These are phyloP conservation scores for Sinella curviseta DNA, from an alignment of 1,140 invertebrate species.

Conservation along the genomic window DNA sequence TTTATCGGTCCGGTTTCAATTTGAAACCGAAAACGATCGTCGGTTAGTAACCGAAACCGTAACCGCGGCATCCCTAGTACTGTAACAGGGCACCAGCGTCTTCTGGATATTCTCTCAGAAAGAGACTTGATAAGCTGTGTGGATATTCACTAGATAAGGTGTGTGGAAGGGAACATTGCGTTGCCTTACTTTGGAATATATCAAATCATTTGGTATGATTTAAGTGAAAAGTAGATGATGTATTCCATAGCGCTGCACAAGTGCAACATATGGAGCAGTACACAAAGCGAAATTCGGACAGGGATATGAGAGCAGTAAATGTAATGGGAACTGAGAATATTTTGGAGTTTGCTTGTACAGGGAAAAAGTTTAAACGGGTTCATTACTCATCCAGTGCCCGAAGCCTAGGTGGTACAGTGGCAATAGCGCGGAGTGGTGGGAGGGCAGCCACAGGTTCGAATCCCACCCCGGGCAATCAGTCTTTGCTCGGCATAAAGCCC, in stretches of 20 bases:
- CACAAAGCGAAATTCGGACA: not conserved
- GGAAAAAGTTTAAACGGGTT: not conserved
- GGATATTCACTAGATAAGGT: not conserved
- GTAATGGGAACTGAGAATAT: not conserved
- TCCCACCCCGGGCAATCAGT: no score
- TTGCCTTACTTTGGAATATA: not conserved
- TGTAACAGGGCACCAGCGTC: not conserved
- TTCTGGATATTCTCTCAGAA: not conserved
- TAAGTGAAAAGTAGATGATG: not conserved
- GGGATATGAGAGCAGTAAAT: constrained; percentile 5
- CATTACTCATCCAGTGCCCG: not conserved
- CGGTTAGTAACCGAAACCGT: no score
- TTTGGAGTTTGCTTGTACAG: not conserved
- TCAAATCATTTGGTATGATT: not conserved
- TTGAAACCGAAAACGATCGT: no score
- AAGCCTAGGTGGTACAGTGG: no score
- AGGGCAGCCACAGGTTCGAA: no score
- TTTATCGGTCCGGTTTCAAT: no score
- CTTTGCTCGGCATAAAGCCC: no score
- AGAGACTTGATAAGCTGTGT: not conserved
- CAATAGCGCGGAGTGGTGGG: no score
- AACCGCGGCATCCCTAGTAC: no score
- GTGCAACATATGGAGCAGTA: not conserved
- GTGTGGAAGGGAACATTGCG: not conserved
- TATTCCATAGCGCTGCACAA: not conserved